phyloP scores from a whole-genome alignment of 2,888 invertebrate genomes.

The Callinectes sapidus region DNA sequence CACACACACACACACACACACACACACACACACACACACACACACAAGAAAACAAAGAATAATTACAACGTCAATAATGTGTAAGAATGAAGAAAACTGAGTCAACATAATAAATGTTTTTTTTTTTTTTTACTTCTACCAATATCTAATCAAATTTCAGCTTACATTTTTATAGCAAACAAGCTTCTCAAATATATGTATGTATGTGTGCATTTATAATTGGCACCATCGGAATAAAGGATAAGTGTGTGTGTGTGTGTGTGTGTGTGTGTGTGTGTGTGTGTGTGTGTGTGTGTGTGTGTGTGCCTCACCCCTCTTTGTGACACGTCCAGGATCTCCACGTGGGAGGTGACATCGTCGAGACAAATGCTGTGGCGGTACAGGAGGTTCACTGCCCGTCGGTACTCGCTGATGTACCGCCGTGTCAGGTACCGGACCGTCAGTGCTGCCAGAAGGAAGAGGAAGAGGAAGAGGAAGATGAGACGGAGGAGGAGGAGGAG shows the following conservation, averaged over 20 bases:
- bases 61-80: background rate
- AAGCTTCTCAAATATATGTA: background rate
- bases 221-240: too few relatives aligned
- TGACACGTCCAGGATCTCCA: conserved; percentile 87
- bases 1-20: background rate
- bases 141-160: too few relatives aligned
- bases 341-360: conserved; percentile 86
- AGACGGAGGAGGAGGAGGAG: background rate
- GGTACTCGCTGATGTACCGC: conserved; percentile 87
- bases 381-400: conserved; percentile 80
- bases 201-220: background rate
- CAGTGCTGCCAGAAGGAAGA: conserved; percentile 79
- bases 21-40: background rate
- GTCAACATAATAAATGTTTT: too few relatives aligned
- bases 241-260: background rate
- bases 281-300: conserved; percentile 12
- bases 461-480: background rate
- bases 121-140: too few relatives aligned
- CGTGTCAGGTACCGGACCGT: conserved; percentile 87
- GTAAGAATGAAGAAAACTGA: too few relatives aligned
- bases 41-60: background rate
- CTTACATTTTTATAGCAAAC: too few relatives aligned
- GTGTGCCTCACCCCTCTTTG: conserved; percentile 84
- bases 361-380: conserved; percentile 87
- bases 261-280: background rate